Evolutionary conservation across 2,888 invertebrate genomes (phyloP).

Genomic region (Keiferia lycopersicella): DNA sequence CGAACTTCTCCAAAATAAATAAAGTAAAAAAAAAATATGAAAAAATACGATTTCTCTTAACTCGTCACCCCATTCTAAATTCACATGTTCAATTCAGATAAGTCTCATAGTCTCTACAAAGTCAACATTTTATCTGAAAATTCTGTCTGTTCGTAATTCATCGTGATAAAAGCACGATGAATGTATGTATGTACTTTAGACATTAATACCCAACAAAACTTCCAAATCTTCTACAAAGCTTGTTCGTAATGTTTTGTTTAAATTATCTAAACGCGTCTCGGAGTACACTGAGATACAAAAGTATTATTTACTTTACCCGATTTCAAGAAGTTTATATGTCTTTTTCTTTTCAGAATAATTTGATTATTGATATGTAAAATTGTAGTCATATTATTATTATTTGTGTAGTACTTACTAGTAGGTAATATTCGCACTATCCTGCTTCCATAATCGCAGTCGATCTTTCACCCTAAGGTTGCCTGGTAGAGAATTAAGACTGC

Average conservation of each 20-base stretch:
- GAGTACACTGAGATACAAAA: background rate
- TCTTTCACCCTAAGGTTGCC: too few species aligned
- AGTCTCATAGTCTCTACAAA: background rate
- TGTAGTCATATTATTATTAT: too few species aligned
- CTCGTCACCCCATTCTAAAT: background rate
- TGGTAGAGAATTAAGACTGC: too few species aligned
- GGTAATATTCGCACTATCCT: too few species aligned
- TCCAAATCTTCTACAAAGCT: background rate
- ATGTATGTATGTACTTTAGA: background rate
- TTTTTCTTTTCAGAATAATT: too few species aligned
- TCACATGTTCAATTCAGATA: background rate
- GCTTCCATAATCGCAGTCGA: too few species aligned
- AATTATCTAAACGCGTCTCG: conserved; percentile 1
- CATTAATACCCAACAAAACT: background rate
- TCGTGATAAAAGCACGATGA: conserved; percentile 4
- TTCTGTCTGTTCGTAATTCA: background rate
- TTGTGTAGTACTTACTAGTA: too few species aligned
- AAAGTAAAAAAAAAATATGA: conserved; percentile 24
- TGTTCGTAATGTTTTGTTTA: conserved; percentile 12
- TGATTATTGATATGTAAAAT: too few species aligned
- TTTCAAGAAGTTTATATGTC: background rate
- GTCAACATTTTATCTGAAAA: background rate
- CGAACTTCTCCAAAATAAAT: too few species aligned
- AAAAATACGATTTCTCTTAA: background rate
- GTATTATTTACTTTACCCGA: background rate